Evolutionary conservation across 2,113 vertebrate species (phyloP).

Genomic region (Amia ocellicauda): DNA sequence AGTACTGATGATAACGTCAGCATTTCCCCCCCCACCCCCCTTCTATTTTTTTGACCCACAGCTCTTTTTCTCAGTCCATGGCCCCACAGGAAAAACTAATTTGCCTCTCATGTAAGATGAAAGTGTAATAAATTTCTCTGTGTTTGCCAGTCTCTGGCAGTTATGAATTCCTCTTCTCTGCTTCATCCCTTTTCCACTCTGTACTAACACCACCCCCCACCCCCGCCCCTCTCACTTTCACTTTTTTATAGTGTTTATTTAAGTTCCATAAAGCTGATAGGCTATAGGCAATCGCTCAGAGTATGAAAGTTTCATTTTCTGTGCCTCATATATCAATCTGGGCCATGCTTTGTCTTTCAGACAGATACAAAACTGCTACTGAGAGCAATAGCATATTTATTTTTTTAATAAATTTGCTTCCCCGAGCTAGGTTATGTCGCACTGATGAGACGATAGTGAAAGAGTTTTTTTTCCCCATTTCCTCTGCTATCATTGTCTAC

Average conservation of each 20-base stretch:
- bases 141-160: too few species aligned
- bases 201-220: background rate
- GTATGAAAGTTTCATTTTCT: slow-evolving; percentile 50
- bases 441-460: slow-evolving; percentile 32
- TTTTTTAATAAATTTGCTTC: slow-evolving; percentile 47
- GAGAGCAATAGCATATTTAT: slow-evolving; percentile 41
- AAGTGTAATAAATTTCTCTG: too few species aligned
- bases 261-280: slow-evolving; percentile 52
- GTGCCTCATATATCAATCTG: slow-evolving; percentile 49
- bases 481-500: background rate
- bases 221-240: slow-evolving; percentile 19
- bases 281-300: slow-evolving; percentile 48
- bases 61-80: too few species aligned
- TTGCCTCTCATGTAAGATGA: too few species aligned
- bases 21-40: too few species aligned
- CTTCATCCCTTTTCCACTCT: background rate
- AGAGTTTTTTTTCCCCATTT: slow-evolving; percentile 21
- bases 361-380: slow-evolving; percentile 45
- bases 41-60: too few species aligned
- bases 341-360: slow-evolving; percentile 42
- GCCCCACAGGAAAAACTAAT: too few species aligned
- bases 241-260: slow-evolving; percentile 44
- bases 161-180: too few species aligned
- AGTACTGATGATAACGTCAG: too few species aligned
- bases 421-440: slow-evolving; percentile 29